Conservation (phyloP, 1,140 invertebrate genomes). For the Bombus pascuorum region DNA sequence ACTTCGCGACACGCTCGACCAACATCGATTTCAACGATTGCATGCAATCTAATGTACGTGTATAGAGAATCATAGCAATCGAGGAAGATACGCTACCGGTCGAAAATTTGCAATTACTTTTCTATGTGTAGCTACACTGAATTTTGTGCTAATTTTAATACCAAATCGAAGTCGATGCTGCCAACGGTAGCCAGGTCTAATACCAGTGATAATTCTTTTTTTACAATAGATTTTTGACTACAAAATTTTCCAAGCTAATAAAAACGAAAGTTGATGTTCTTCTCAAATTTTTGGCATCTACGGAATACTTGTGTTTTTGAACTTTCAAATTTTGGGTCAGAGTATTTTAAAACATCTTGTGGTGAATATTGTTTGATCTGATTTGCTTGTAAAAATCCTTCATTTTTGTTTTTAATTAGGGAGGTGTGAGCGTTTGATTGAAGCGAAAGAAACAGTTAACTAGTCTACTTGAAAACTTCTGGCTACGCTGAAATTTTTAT, state of each 20-base stretch:
- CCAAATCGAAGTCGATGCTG: background rate
- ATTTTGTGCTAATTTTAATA: background rate
- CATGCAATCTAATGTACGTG: background rate
- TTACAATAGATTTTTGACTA: background rate
- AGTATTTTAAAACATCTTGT: background rate
- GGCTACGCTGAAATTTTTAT: background rate
- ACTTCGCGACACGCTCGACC: slow-evolving; percentile 21
- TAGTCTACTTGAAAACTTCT: background rate
- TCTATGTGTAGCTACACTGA: background rate
- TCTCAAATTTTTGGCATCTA: background rate
- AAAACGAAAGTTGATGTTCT: background rate
- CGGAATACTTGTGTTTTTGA: too few species aligned
- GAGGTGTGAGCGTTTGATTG: background rate
- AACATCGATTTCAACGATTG: background rate
- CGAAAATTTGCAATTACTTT: background rate
- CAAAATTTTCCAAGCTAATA: background rate
- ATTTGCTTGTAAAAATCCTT: background rate
- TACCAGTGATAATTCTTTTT: background rate
- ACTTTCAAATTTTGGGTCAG: background rate
- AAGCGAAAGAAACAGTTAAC: background rate
- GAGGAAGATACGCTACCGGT: background rate
- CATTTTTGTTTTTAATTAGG: background rate
- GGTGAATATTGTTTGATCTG: background rate
- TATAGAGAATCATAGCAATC: background rate
- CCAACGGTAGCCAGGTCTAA: too few species aligned